phyloP scores from a whole-genome alignment of 2,113 vertebrate genomes.

The Climacteris rufus region DNA sequence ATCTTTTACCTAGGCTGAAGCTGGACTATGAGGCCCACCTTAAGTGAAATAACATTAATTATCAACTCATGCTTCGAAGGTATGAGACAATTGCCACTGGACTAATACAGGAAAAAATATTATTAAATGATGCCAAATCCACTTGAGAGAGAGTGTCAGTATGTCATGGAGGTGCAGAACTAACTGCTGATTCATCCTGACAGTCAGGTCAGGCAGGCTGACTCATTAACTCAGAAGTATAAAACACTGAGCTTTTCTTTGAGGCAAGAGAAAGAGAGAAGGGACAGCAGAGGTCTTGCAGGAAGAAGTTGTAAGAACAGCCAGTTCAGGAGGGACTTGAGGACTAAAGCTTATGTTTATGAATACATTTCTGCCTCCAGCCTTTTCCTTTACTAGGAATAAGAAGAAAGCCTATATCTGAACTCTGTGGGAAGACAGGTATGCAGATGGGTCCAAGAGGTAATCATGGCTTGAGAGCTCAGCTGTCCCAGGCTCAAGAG shows the following conservation, averaged over 20 bases:
- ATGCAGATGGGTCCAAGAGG: background rate
- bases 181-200: slow-evolving; percentile 13
- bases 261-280: background rate
- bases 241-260: background rate
- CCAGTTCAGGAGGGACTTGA: background rate
- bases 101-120: background rate
- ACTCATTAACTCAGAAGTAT: slow-evolving; percentile 17
- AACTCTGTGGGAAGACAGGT: background rate
- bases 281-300: background rate
- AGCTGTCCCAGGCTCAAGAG: background rate
- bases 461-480: background rate
- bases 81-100: background rate
- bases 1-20: background rate
- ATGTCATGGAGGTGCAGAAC: background rate
- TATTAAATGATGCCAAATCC: background rate
- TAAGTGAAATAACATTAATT: background rate
- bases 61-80: background rate
- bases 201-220: background rate
- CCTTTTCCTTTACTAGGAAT: background rate
- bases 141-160: background rate
- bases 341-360: background rate
- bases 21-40: background rate
- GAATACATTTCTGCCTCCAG: background rate
- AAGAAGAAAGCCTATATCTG: background rate
- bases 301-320: background rate